Conservation (phyloP, 2,888 invertebrate genomes). For the Euplagia quadripunctaria region DNA sequence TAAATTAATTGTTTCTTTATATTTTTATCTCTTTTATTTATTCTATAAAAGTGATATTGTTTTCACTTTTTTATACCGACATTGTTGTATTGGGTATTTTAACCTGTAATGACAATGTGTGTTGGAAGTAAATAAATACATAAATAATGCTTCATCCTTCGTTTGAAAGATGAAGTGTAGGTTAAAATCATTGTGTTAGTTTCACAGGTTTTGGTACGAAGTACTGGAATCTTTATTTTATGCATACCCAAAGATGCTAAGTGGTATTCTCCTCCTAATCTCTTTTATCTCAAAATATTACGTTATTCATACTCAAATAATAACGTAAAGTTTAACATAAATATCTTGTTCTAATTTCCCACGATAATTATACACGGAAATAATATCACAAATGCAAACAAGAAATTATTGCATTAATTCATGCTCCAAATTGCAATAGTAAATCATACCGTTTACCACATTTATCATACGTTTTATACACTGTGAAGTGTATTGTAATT, state of each 20-base stretch:
- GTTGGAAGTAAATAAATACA: too few species aligned
- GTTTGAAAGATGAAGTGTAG: too few species aligned
- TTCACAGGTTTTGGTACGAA: neutral
- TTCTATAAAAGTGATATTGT: too few species aligned
- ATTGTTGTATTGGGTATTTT: too few species aligned
- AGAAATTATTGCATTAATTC: neutral
- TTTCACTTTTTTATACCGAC: too few species aligned
- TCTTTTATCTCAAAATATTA: too few species aligned
- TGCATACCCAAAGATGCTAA: too few species aligned
- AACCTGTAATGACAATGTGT: too few species aligned
- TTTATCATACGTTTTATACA: neutral
- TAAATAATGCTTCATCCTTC: neutral
- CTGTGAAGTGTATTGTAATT: conserved; percentile 1
- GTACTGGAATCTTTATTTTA: neutral
- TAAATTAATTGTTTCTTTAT: too few species aligned
- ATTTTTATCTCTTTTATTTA: too few species aligned
- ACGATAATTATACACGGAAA: neutral
- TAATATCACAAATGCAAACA: neutral
- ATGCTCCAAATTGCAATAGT: neutral
- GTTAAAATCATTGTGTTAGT: neutral
- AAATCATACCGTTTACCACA: conserved; percentile 2
- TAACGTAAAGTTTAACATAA: neutral
- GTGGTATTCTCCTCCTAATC: neutral
- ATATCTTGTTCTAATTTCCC: neutral
- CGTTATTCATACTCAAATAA: too few species aligned